Base-by-base conservation (phyloP, 1,140 invertebrate species). In the Melipona quadrifasciata region DNA sequence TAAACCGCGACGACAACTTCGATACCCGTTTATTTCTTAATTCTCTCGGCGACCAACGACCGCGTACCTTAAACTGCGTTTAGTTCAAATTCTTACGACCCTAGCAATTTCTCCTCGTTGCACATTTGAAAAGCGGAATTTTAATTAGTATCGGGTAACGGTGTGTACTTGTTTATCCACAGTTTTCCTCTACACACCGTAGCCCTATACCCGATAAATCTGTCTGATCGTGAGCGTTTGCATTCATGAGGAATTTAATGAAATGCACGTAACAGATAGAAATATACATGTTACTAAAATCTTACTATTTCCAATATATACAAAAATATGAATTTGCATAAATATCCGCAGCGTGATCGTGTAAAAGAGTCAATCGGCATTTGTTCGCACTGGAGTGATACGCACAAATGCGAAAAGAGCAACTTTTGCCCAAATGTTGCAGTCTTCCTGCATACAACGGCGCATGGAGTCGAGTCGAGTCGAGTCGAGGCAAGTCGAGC, bases 1-100 rank as follows among this genome's bases (percentile, higher is more conserved):
- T 93, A 90, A 82, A 85, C 21, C 31, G 47, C 21, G 58, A 57
- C 39, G 53, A 72, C 72, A n/a, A 11, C 19, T 24, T 51, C 75
- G 24, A 70, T 76, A 11, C 39, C 16, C 47, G 27, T 61, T 83
- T 58, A 83, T 61, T 70, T 78, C 75, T 83, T 57, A 79, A 79
- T 83, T 51, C 2, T 14, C 2, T 16, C 21, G 31, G 1, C 31
- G 31, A 12, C 12, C 31, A 27, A 14, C 21, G 10, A 72, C 19
- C n/a, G 21, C 2, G 6, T 34, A 17, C 65, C 11, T 39, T 24
- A 0, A 10, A 3, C 3, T 6, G 0, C 6, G 31, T 61, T 80
- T n/a, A 21, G 55, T 53, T 14, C 71, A 12, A 53, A 73, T 31
- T 31, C 19, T 53, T 73, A 31, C 12, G 14, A 21, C 12, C 10